These are phyloP conservation scores for Phoebastria nigripes DNA, from an alignment of 2,797 vertebrate genomes.

Conservation along the genomic window DNA sequence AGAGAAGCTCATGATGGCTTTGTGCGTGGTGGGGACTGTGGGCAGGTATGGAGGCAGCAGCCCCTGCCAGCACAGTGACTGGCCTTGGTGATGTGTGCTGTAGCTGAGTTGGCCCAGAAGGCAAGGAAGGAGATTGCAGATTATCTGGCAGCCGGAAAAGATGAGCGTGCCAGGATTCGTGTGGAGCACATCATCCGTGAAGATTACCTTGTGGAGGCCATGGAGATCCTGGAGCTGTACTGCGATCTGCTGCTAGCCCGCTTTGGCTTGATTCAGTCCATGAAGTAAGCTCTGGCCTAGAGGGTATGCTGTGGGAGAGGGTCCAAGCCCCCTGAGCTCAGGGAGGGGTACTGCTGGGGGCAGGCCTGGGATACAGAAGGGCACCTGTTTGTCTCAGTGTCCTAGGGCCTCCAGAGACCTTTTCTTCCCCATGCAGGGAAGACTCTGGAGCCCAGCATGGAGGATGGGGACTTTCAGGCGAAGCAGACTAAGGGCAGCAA, in stretches of 20 bases:
- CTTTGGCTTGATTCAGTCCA: conserved; percentile 95
- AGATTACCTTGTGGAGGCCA: conserved; percentile 98
- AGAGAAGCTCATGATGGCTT: background rate
- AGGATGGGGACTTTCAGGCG: background rate
- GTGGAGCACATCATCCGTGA: conserved; percentile 99
- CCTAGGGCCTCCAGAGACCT: background rate
- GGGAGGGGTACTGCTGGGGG: background rate
- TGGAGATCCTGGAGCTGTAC: conserved; percentile 98
- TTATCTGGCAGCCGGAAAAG: conserved; percentile 91
- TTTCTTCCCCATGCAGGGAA: background rate
- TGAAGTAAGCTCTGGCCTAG: conserved; percentile 84
- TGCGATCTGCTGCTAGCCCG: conserved; percentile 93
- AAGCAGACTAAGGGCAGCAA: background rate
- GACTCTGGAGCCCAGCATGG: background rate
- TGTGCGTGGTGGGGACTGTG: background rate
- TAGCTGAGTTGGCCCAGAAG: conserved; percentile 96
- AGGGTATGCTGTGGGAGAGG: background rate
- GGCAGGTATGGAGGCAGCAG: background rate
- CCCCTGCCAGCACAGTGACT: background rate
- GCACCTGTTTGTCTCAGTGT: background rate
- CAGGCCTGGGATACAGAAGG: background rate
- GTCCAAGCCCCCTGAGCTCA: background rate
- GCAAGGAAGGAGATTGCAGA: conserved; percentile 97
- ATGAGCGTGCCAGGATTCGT: conserved; percentile 94
- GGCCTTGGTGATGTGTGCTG: background rate